phyloP scores from a whole-genome alignment of 2,113 vertebrate genomes.

The Alligator sinensis region DNA sequence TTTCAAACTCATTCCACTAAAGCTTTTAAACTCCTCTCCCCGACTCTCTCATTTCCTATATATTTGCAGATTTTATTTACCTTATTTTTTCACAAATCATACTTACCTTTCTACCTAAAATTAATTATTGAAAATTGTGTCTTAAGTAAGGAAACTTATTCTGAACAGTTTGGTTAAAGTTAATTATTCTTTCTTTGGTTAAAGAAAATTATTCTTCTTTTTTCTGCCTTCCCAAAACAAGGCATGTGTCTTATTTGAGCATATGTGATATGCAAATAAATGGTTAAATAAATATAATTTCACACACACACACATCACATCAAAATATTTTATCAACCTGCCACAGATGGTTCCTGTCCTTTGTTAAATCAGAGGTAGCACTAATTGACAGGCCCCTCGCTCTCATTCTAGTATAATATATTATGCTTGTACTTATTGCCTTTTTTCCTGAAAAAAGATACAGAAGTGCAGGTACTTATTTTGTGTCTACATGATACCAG shows the following conservation, averaged over 20 bases:
- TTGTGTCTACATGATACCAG: neutral
- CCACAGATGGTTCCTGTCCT: neutral
- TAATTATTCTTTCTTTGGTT: too few relatives aligned
- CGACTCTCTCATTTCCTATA: neutral
- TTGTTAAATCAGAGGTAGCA: neutral
- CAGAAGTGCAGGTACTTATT: constrained; percentile 54
- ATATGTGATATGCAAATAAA: too few relatives aligned
- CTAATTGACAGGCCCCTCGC: constrained; percentile 11
- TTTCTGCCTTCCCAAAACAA: too few relatives aligned
- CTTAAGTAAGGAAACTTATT: too few relatives aligned
- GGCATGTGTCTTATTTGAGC: too few relatives aligned
- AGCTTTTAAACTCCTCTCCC: neutral
- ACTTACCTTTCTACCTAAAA: too few relatives aligned
- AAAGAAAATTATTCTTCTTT: too few relatives aligned
- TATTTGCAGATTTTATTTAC: neutral
- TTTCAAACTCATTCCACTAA: neutral
- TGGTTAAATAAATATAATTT: too few relatives aligned
- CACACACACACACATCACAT: neutral
- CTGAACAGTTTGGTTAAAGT: too few relatives aligned
- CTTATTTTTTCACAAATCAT: too few relatives aligned
- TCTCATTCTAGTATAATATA: constrained; percentile 27
- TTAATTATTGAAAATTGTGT: too few relatives aligned
- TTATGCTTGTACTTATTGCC: neutral
- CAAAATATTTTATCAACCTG: neutral
- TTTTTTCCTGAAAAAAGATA: neutral